phyloP scores from a whole-genome alignment of 2,113 vertebrate genomes.

The Lophotis ruficrista region DNA sequence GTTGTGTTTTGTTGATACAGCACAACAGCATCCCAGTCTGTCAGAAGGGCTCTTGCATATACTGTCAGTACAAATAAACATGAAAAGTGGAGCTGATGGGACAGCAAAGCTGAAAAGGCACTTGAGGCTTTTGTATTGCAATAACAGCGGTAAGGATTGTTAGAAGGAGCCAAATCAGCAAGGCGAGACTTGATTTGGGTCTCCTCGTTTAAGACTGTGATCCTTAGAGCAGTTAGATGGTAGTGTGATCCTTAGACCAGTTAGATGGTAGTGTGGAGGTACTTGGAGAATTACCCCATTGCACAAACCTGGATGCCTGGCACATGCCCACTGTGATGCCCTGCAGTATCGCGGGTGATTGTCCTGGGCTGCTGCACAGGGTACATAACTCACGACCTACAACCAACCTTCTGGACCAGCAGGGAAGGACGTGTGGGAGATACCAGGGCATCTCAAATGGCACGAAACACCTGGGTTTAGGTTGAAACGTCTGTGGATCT shows the following conservation, averaged over 20 bases:
- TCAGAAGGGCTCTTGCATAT: not conserved
- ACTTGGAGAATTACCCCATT: not conserved
- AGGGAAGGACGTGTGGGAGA: not conserved
- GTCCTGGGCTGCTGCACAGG: not conserved
- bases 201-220: not conserved
- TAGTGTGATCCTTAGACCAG: not conserved
- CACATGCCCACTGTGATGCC: not conserved
- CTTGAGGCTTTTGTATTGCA: not conserved
- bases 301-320: not conserved
- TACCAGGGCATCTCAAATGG: not conserved
- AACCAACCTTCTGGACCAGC: not conserved
- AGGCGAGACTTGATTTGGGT: not conserved
- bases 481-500: not conserved
- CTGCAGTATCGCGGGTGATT: not conserved
- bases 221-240: not conserved
- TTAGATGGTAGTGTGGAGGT: not conserved
- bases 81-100: not conserved
- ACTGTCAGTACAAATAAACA: not conserved
- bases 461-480: not conserved
- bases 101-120: not conserved
- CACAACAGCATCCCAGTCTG: not conserved
- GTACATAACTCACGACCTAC: rapidly evolving
- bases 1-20: not conserved
- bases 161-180: not conserved
- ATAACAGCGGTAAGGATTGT: not conserved